Evolutionary conservation across 2,888 invertebrate genomes (phyloP).

Genomic region (Thyatira batis): DNA sequence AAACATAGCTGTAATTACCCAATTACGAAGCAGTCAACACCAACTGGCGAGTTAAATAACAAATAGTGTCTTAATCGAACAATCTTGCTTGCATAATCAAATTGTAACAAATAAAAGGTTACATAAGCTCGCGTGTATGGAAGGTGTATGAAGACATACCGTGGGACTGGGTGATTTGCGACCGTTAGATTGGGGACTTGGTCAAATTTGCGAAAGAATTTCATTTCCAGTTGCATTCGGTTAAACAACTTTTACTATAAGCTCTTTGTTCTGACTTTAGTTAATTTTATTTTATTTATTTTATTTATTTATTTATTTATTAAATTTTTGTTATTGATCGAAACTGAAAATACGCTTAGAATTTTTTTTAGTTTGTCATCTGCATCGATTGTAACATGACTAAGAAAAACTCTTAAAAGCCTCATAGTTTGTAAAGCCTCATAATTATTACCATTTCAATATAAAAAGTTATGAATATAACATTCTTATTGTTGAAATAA

Average conservation of each 20-base stretch:
- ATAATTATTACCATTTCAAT: no score
- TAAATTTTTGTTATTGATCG: no score
- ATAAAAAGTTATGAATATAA: no score
- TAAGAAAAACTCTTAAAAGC: no score
- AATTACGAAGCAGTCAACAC: constrained; percentile 23
- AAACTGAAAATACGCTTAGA: no score
- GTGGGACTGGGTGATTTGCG: constrained; percentile 1
- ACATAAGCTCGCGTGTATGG: constrained; percentile 9
- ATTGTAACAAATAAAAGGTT: constrained; percentile 18
- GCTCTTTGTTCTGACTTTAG: no score
- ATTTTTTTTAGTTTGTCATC: no score
- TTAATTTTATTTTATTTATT: no score
- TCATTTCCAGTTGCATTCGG: background rate
- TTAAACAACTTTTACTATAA: background rate
- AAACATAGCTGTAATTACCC: constrained; percentile 26
- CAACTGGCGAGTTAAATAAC: constrained; percentile 26
- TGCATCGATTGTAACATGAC: no score
- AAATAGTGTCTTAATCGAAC: constrained; percentile 42
- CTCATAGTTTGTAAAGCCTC: no score
- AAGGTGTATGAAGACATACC: background rate
- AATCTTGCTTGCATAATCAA: constrained; percentile 24
- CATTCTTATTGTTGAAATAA: no score
- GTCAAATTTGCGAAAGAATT: background rate
- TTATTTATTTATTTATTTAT: no score
- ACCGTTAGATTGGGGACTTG: background rate